phyloP scores from a whole-genome alignment of 1,140 invertebrate species.

The Calycopis cecrops region DNA sequence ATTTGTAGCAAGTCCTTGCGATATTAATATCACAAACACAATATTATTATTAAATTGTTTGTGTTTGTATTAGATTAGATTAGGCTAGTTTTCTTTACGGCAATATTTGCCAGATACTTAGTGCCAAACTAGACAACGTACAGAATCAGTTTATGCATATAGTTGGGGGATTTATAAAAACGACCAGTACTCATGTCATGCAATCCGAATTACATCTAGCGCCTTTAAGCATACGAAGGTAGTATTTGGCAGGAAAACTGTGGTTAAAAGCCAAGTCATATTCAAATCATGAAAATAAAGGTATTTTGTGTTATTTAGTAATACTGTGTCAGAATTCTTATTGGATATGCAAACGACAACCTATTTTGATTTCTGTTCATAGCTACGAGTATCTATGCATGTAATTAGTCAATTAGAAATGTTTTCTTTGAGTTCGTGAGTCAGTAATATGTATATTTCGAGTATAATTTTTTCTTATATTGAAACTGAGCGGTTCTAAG shows the following conservation, averaged over 20 bases:
- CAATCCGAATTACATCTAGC: not conserved
- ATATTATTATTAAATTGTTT: too few relatives aligned
- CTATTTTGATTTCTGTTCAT: not conserved
- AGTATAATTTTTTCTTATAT: too few relatives aligned
- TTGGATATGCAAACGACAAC: not conserved
- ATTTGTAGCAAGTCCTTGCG: too few relatives aligned
- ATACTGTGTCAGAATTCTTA: not conserved
- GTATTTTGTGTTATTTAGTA: not conserved
- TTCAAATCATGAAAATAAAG: not conserved
- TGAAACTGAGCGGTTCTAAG: too few relatives aligned
- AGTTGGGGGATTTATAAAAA: not conserved
- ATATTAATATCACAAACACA: too few relatives aligned
- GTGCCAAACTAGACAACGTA: too few relatives aligned
- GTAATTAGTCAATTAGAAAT: not conserved
- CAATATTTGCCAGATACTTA: too few relatives aligned
- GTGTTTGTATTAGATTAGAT: too few relatives aligned
- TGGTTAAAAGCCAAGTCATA: not conserved
- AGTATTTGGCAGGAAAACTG: not conserved
- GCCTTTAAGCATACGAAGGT: too few relatives aligned
- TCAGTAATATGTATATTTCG: not conserved
- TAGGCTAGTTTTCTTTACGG: too few relatives aligned
- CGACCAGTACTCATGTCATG: not conserved
- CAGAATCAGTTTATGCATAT: not conserved
- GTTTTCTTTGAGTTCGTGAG: not conserved
- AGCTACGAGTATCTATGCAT: not conserved